Base-by-base conservation (phyloP, 1,140 invertebrate species). In the Papilio helenus region DNA sequence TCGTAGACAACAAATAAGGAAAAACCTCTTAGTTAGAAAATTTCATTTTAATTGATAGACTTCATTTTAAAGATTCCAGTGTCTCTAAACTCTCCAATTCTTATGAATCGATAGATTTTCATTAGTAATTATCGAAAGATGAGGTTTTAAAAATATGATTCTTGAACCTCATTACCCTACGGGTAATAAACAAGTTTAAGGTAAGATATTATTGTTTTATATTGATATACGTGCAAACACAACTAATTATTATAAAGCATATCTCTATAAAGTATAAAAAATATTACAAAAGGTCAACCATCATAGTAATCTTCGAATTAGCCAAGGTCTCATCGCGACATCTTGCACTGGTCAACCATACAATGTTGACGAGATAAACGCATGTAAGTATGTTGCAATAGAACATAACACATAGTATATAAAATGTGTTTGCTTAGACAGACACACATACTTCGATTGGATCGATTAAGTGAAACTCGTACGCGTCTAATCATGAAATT, bases 391-490 rank as follows among this genome's bases (percentile, higher is more conserved):
- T 90, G 86, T 86, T 84, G 88, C 83, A 91, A 91, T 86, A 83
- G 72, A 86, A 86, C 85, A 86, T 87, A 85, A 82, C 78, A 82
- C 83, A 88, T 85, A 88, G 86, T 89, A 90, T 90, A 90, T 86
- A 90, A 88, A 82, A 86, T 84, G 85, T 79, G 85, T 82, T 84
- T 82, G 81, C 83, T 78, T 83, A 80, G 81, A 82, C 80, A 84
- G 79, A 80, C 81, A 84, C 83, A 81, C 84, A 87, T 61, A 84
- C 83, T 83, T 76, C 73, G 83, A 84, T 79, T 82, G 77, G 78
- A 79, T 84, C 79, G 80, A 80, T 81, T 82, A 77, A 71, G 74
- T 51, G 39, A 81, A 79, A 51, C 73, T 78, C 23, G 79, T 46
- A 79, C 51, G 73, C 71, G 44, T 78, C 34, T 83, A 72, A 85